Evolutionary conservation across 1,140 invertebrate genomes (phyloP).

Genomic region (Bombus soroeensis): DNA sequence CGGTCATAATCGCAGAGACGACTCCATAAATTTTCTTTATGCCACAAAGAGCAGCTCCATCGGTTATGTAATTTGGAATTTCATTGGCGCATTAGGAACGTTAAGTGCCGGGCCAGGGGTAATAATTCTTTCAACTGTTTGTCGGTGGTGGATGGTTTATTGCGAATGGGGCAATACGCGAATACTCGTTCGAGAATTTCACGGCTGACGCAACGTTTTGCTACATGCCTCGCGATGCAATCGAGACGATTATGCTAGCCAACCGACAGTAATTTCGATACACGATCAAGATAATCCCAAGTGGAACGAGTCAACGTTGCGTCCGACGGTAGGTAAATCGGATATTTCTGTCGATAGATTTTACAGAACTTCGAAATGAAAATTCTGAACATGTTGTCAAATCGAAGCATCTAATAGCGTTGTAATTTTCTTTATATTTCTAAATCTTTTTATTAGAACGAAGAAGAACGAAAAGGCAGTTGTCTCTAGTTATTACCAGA

Average conservation of each 20-base stretch:
- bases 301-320: not conserved
- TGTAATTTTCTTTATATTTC: too few relatives aligned
- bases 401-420: too few relatives aligned
- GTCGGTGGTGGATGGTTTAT: not conserved
- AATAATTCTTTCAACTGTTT: not conserved
- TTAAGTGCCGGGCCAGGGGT: not conserved
- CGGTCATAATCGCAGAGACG: not conserved
- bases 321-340: too few relatives aligned
- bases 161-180: not conserved
- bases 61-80: constrained; percentile 30
- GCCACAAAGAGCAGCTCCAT: not conserved
- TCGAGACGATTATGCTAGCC: not conserved
- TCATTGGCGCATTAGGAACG: not conserved
- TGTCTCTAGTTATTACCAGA: too few relatives aligned
- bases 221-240: too few relatives aligned
- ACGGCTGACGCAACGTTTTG: not conserved
- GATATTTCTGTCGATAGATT: not conserved
- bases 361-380: too few relatives aligned
- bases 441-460: too few relatives aligned
- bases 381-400: too few relatives aligned
- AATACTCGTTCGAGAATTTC: not conserved
- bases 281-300: not conserved
- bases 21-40: constrained; percentile 26
- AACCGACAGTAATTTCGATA: not conserved
- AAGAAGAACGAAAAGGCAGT: too few relatives aligned